phyloP scores from a whole-genome alignment of 1,140 invertebrate genomes.

The Dendrolimus punctatus region DNA sequence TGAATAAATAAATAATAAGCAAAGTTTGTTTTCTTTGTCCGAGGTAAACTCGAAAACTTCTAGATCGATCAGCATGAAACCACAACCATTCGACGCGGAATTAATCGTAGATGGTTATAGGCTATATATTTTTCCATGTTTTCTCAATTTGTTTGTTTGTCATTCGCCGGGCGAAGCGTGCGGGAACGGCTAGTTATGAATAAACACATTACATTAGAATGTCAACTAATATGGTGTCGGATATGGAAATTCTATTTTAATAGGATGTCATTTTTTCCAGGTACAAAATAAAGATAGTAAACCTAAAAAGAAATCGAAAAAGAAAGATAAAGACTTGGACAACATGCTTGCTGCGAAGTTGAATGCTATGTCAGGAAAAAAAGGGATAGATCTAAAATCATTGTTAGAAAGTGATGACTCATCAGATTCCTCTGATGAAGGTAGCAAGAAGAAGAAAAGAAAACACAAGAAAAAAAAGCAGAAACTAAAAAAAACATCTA shows the following conservation, averaged over 20 bases:
- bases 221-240: too few species aligned
- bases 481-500: conserved; percentile 26
- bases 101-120: too few species aligned
- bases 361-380: conserved; percentile 62
- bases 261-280: conserved; percentile 32
- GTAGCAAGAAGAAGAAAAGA: conserved; percentile 55
- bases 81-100: too few species aligned
- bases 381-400: conserved; percentile 51
- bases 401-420: conserved; percentile 51
- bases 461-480: conserved; percentile 26
- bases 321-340: conserved; percentile 67
- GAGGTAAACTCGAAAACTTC: too few species aligned
- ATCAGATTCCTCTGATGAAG: conserved; percentile 65
- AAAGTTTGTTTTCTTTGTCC: too few species aligned
- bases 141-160: too few species aligned
- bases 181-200: too few species aligned
- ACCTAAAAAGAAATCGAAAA: conserved; percentile 73
- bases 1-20: too few species aligned
- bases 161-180: too few species aligned
- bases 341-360: conserved; percentile 72
- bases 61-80: too few species aligned
- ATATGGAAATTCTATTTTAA: conserved; percentile 4
- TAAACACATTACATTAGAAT: too few species aligned
- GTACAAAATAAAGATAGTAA: conserved; percentile 64
- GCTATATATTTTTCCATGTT: too few species aligned